Evolutionary conservation across 1,140 invertebrate species (phyloP), one percentile per base, ranked within the genome.

Genomic region (Macrobrachium rosenbergii): DNA sequence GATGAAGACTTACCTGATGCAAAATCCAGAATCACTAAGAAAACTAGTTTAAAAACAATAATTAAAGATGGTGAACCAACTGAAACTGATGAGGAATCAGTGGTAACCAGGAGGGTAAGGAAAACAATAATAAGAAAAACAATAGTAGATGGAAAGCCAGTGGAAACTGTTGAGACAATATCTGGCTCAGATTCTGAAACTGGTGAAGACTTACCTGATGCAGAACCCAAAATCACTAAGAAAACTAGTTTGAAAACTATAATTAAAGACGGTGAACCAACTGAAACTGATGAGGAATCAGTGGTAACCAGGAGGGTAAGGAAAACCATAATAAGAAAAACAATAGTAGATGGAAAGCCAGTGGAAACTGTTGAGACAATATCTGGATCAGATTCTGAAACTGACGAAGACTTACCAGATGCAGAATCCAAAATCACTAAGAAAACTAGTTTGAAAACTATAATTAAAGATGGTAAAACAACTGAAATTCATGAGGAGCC

Each of bases 121-220:
- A 59, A 23, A 69, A 80, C 84, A 10, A 62, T 73, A 23, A 76
- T 87, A 5, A 85, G 19, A 21, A 77, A 21, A 79, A 60, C 23
- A 17, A 78, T 85, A 28, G 75, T 85, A 63, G 63, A 67, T 45
- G 83, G 69, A n/a, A 72, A 60, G 0, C 82, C 82, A 37, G 60
- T 37, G 2, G 78, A 80, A 63, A 63, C 78, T 14, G 28, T 81
- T 5, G 17, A 21, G 28, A 82, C 81, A 17, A 45, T 52, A 58
- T 59, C 76, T 19, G 14, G 14, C 3, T 23, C 69, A 37, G 69
- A 73, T 0, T n/a, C n/a, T 17, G 69, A 19, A 73, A 3, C 69
- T 5, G 37, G 5, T 23, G 69, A 73, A 14, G n/a, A 23, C 21
- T 23, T 21, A n/a, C 21, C 69, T 17, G 21, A n/a, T 73, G n/a